Conservation (phyloP, 2,888 invertebrate genomes). For the Agrochola litura region DNA sequence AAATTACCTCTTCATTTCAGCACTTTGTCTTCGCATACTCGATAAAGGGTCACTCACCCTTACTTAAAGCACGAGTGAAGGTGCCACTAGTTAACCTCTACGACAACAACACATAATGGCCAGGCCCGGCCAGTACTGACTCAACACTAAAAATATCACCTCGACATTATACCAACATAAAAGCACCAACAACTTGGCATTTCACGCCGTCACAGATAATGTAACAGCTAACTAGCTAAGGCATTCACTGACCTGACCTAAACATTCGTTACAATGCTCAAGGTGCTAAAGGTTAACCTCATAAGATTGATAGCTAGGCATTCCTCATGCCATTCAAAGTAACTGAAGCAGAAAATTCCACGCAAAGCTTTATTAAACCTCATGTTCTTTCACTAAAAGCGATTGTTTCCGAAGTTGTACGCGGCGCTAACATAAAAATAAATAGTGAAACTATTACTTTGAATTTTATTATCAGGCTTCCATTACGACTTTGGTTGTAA, state of each 20-base stretch:
- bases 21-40: slow-evolving; percentile 18
- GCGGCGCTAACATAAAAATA: slow-evolving; percentile 47
- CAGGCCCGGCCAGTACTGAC: slow-evolving; percentile 29
- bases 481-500: slow-evolving; percentile 16
- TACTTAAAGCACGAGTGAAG: slow-evolving; percentile 25
- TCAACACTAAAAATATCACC: slow-evolving; percentile 69
- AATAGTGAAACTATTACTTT: slow-evolving; percentile 35
- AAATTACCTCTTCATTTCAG: slow-evolving; percentile 23
- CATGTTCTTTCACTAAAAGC: slow-evolving; percentile 40
- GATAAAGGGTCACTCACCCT: slow-evolving; percentile 35
- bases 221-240: slow-evolving; percentile 61
- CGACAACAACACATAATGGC: slow-evolving; percentile 35
- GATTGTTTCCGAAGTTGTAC: slow-evolving; percentile 42
- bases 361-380: slow-evolving; percentile 26
- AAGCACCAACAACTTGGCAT: slow-evolving; percentile 70
- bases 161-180: slow-evolving; percentile 67
- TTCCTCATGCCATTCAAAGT: slow-evolving; percentile 43
- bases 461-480: slow-evolving; percentile 33
- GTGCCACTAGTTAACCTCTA: slow-evolving; percentile 46
- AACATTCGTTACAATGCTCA: slow-evolving; percentile 50
- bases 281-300: slow-evolving; percentile 48
- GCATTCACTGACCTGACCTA: slow-evolving; percentile 52
- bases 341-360: slow-evolving; percentile 48
- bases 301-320: slow-evolving; percentile 51
- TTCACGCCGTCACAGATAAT: slow-evolving; percentile 68